These are phyloP conservation scores for Morelia viridis DNA, from an alignment of 2,797 vertebrate species.

Conservation along the genomic window DNA sequence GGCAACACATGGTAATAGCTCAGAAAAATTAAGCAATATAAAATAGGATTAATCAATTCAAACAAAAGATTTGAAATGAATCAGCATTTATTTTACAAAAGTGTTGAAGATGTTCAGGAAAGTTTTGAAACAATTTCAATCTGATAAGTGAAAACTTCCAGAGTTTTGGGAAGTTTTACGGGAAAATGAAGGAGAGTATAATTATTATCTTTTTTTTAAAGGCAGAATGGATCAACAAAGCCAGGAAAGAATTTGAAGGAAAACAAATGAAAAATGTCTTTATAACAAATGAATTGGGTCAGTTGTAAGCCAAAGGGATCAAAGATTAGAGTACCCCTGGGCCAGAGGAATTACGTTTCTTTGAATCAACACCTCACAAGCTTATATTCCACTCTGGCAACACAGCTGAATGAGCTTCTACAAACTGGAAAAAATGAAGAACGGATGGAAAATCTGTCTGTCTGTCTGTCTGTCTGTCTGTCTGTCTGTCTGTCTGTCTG, in stretches of 20 bases:
- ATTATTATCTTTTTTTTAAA: not conserved
- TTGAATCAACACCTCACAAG: not conserved
- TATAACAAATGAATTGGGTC: not conserved
- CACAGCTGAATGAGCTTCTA: not conserved
- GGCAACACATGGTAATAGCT: not conserved
- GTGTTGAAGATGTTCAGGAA: not conserved
- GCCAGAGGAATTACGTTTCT: not conserved
- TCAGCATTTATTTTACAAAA: not conserved
- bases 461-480: too few species aligned
- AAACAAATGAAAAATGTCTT: not conserved
- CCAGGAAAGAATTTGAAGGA: not conserved
- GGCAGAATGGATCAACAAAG: not conserved
- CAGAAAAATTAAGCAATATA: not conserved
- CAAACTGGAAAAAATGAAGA: not conserved
- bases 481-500: too few species aligned
- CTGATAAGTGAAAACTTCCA: not conserved
- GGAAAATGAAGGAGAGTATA: not conserved
- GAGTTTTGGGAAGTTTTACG: not conserved
- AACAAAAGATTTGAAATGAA: not conserved
- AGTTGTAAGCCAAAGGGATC: not conserved
- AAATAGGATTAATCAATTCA: not conserved
- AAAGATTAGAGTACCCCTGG: not conserved
- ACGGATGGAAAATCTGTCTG: not conserved
- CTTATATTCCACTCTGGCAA: not conserved
- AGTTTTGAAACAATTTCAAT: not conserved